Evolutionary conservation across 2,888 invertebrate genomes (phyloP).

Genomic region (Cerceris rybyensis): DNA sequence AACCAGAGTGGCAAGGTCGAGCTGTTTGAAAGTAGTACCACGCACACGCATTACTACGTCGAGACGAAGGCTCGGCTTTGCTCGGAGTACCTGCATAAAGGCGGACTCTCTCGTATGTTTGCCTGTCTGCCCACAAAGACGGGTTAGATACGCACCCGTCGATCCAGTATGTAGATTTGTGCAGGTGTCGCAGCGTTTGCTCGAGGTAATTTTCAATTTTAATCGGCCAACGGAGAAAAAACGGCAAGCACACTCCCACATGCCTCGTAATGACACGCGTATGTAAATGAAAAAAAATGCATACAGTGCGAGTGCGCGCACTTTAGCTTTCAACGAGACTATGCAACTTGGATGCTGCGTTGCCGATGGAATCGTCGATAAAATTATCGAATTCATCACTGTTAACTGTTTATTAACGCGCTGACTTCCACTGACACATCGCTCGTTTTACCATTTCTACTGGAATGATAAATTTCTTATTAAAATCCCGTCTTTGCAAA

Average conservation of each 20-base stretch:
- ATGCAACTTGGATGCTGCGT: too few species aligned
- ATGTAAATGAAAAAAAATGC: neutral
- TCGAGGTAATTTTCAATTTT: slow-evolving; percentile 70
- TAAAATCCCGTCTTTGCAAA: too few species aligned
- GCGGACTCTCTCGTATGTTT: slow-evolving; percentile 21
- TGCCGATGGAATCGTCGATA: too few species aligned
- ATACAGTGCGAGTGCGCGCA: too few species aligned
- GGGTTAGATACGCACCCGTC: slow-evolving; percentile 64
- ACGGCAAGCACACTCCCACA: slow-evolving; percentile 8
- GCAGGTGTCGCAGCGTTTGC: slow-evolving; percentile 71
- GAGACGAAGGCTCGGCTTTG: slow-evolving; percentile 21
- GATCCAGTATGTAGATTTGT: slow-evolving; percentile 75
- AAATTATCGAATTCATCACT: neutral
- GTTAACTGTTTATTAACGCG: neutral
- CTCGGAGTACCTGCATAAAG: slow-evolving; percentile 18
- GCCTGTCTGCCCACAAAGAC: slow-evolving; percentile 43
- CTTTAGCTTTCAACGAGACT: too few species aligned
- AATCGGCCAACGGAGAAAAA: slow-evolving; percentile 50
- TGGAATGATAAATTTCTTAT: too few species aligned
- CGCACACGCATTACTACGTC: slow-evolving; percentile 15
- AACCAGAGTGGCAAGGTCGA: slow-evolving; percentile 35
- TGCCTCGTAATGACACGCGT: slow-evolving; percentile 7
- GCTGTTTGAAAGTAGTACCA: slow-evolving; percentile 44
- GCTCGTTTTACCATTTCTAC: too few species aligned
- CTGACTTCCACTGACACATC: too few species aligned